Evolutionary conservation across 2,797 vertebrate species (phyloP).

Genomic region (Rhinella marina): DNA sequence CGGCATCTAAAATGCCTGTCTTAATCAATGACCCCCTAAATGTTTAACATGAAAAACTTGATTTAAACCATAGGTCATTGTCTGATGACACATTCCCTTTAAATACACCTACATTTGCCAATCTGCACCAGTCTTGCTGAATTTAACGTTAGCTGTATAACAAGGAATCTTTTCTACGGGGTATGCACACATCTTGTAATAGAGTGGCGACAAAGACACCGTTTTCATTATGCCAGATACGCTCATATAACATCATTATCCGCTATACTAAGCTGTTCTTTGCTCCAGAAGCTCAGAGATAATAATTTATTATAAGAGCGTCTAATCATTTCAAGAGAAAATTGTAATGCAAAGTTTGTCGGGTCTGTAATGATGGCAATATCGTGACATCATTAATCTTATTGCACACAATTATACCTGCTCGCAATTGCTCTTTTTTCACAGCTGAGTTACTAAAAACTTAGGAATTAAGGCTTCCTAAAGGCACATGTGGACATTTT

Average conservation of each 20-base stretch:
- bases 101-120: background rate
- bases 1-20: too few relatives aligned
- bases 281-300: conserved; percentile 35
- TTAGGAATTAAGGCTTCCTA: conserved; percentile 28
- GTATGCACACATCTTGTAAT: background rate
- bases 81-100: background rate
- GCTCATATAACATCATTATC: conserved; percentile 35
- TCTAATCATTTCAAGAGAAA: conserved; percentile 47
- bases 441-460: conserved; percentile 47
- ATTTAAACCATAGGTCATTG: too few relatives aligned
- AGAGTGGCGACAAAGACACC: background rate
- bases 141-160: background rate
- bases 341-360: conserved; percentile 51
- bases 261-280: conserved; percentile 33
- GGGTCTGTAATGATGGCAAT: conserved; percentile 24
- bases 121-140: background rate
- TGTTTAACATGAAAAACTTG: too few relatives aligned
- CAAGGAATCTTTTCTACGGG: background rate
- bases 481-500: conserved; percentile 14
- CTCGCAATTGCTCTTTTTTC: conserved; percentile 14
- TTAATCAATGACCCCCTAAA: too few relatives aligned
- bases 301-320: conserved; percentile 49
- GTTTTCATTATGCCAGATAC: conserved; percentile 42
- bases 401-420: conserved; percentile 37
- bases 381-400: conserved; percentile 59